These are phyloP conservation scores for Oreochromis spilurus DNA, from an alignment of 2,113 vertebrate genomes.

Conservation along the genomic window DNA sequence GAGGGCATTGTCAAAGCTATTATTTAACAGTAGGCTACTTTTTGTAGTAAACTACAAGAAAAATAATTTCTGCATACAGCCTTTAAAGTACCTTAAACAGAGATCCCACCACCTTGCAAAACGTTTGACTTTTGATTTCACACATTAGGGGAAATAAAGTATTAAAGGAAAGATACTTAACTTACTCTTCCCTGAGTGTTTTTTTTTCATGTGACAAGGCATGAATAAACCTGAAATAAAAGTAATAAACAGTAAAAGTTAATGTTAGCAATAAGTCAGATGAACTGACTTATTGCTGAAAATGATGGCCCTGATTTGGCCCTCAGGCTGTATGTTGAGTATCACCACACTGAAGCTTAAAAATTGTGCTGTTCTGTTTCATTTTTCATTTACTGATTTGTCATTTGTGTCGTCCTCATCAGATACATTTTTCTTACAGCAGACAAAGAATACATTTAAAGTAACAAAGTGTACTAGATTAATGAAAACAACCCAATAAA, in stretches of 20 bases:
- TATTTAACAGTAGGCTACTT: background rate
- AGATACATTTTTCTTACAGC: background rate
- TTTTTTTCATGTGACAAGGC: no score
- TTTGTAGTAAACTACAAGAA: background rate
- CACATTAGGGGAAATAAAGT: background rate
- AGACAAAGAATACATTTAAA: background rate
- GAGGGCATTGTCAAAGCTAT: rapidly evolving
- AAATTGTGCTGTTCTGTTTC: background rate
- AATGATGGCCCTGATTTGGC: background rate
- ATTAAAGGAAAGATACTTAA: background rate
- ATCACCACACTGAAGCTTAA: background rate
- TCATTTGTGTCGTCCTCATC: background rate
- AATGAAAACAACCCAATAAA: background rate
- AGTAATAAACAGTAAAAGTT: background rate
- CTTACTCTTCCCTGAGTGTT: background rate
- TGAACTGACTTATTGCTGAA: background rate
- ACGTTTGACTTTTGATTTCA: background rate
- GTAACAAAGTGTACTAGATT: background rate
- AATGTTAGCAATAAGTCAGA: background rate
- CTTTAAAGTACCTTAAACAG: background rate
- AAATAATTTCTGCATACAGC: background rate
- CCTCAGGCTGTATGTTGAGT: background rate
- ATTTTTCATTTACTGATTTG: background rate
- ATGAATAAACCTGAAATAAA: background rate
- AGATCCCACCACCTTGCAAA: background rate